Evolutionary conservation across 1,140 invertebrate species (phyloP).

Genomic region (Macrosteles quadrilineatus): DNA sequence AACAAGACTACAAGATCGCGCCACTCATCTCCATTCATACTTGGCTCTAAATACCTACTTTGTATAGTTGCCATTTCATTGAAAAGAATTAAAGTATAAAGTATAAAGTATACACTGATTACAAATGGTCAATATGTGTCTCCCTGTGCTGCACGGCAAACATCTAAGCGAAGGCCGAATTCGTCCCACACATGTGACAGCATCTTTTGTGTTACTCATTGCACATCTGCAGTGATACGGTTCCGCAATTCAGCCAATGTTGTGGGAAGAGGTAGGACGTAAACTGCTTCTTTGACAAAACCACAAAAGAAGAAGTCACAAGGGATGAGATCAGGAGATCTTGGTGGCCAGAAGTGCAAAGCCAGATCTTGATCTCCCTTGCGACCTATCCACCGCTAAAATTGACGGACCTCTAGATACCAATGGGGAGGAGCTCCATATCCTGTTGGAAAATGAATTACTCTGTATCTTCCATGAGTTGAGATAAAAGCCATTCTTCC

Average conservation of each 20-base stretch:
- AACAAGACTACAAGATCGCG: too few species aligned
- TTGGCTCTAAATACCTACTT: too few species aligned
- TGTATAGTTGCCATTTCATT: too few species aligned
- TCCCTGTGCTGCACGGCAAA: not conserved
- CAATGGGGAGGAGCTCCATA: too few species aligned
- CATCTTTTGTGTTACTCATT: not conserved
- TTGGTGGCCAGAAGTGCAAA: slow-evolving; percentile 34
- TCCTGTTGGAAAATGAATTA: too few species aligned
- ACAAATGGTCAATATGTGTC: not conserved
- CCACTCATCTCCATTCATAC: too few species aligned
- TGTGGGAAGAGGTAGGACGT: slow-evolving; percentile 26
- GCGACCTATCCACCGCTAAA: slow-evolving; percentile 55
- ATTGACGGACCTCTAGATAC: slow-evolving; percentile 51
- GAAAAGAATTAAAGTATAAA: not conserved
- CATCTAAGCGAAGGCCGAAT: not conserved
- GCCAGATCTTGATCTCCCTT: slow-evolving; percentile 44
- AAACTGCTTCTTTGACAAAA: slow-evolving; percentile 40
- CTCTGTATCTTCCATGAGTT: too few species aligned
- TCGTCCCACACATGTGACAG: not conserved
- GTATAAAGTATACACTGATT: not conserved
- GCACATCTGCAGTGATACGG: not conserved
- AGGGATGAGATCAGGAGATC: slow-evolving; percentile 41
- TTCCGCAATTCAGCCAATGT: not conserved
- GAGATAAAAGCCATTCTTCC: too few species aligned
- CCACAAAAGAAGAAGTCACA: slow-evolving; percentile 42